Conservation (phyloP, 2,888 invertebrate genomes). For the Trachelus tabidus region DNA sequence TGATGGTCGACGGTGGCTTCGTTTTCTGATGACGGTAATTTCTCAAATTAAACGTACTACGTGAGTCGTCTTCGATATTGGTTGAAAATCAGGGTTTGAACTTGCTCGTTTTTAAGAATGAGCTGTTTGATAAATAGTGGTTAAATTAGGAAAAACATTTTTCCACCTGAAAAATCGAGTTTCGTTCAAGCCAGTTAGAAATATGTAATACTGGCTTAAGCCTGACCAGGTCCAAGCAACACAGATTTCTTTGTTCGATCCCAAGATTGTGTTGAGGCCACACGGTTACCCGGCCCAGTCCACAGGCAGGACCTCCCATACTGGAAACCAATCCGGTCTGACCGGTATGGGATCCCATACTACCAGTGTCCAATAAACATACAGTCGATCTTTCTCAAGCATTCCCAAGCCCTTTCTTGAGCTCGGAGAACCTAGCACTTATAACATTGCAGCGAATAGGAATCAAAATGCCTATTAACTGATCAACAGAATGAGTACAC, state of each 20-base stretch:
- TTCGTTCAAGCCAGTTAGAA: neutral
- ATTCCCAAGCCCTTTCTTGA: neutral
- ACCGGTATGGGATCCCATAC: slow-evolving; percentile 42
- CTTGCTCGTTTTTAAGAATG: neutral
- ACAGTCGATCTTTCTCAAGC: neutral
- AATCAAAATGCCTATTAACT: neutral
- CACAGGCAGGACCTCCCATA: slow-evolving; percentile 50
- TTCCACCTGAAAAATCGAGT: neutral
- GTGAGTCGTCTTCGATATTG: neutral
- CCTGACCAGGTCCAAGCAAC: slow-evolving; percentile 10
- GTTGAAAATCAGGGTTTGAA: neutral
- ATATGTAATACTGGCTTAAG: neutral
- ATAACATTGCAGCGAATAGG: neutral
- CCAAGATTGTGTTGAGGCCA: slow-evolving; percentile 20
- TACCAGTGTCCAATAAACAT: neutral
- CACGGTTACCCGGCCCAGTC: neutral
- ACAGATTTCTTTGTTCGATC: slow-evolving; percentile 44
- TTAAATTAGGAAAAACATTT: neutral
- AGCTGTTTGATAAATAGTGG: neutral
- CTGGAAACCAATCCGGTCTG: slow-evolving; percentile 49
- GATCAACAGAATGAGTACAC: neutral
- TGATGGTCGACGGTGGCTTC: neutral
- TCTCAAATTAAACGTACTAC: neutral
- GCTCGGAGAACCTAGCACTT: neutral
- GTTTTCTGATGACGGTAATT: neutral